These are phyloP conservation scores for Tuberolachnus salignus DNA, from an alignment of 2,888 invertebrate species.

Conservation along the genomic window DNA sequence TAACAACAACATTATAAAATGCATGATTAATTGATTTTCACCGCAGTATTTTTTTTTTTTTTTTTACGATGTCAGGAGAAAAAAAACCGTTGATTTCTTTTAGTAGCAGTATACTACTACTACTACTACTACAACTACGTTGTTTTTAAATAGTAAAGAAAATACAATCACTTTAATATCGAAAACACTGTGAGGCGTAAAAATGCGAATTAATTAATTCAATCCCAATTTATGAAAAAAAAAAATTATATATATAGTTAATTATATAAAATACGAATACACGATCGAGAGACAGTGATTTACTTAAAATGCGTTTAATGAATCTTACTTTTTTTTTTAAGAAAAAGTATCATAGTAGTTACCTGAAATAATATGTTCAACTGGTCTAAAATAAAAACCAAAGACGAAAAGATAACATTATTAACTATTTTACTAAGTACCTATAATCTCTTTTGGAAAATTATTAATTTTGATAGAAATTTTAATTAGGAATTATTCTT, in stretches of 20 bases:
- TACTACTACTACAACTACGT: slow-evolving; percentile 5
- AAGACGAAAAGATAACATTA: too few relatives aligned
- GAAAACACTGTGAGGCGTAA: background rate
- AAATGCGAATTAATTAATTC: too few relatives aligned
- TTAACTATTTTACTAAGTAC: too few relatives aligned
- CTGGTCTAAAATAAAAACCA: too few relatives aligned
- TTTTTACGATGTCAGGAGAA: background rate
- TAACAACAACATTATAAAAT: slow-evolving; percentile 32
- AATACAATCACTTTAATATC: slow-evolving; percentile 4
- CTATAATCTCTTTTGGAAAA: too few relatives aligned
- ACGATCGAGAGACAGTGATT: background rate
- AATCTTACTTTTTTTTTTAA: too few relatives aligned
- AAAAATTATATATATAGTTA: background rate
- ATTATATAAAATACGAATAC: background rate
- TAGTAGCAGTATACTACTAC: background rate
- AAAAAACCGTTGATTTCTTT: slow-evolving; percentile 33
- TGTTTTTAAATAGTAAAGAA: slow-evolving; percentile 1
- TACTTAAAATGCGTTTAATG: too few relatives aligned
- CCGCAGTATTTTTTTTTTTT: slow-evolving; percentile 11
- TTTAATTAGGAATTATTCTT: too few relatives aligned
- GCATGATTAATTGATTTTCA: slow-evolving; percentile 47
- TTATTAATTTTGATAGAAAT: too few relatives aligned
- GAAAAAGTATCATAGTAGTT: too few relatives aligned
- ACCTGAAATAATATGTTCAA: too few relatives aligned
- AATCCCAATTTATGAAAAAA: background rate